Percentiles rank a stretch among this genome's conserved stretches.
phyloP scores from a whole-genome alignment of 53 echinoderm and acorn worm genomes.

The Glandiceps talaboti region DNA sequence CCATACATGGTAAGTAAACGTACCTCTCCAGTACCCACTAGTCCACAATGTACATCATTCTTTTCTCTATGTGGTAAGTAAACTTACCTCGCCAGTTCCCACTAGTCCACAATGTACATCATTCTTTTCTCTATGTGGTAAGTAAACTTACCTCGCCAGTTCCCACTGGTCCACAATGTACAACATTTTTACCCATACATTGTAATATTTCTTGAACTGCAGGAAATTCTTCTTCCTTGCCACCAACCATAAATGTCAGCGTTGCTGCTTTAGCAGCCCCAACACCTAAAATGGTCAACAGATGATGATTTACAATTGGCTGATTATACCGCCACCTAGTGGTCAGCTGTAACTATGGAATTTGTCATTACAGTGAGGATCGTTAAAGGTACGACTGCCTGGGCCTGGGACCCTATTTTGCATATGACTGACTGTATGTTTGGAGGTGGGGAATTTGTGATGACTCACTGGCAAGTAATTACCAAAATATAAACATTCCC shows the following conservation, averaged over 20 bases:
- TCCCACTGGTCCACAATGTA: conserved; percentile 79
- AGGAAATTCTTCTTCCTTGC: conserved; percentile 75
- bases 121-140: conserved; percentile 83
- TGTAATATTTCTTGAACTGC: conserved; percentile 76
- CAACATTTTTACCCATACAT: conserved; percentile 84
- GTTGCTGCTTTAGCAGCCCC: conserved; percentile 78
- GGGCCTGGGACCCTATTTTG: no score
- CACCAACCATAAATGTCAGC: conserved; percentile 98
- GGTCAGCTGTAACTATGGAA: no score
- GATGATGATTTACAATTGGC: no score
- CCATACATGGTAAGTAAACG: conserved; percentile 42
- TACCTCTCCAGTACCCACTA: conserved; percentile 94
- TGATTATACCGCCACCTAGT: no score
- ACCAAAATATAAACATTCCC: no score
- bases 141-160: conserved; percentile 75
- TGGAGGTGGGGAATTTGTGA: no score
- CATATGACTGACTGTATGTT: no score
- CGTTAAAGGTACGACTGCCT: no score
- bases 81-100: conserved; percentile 85
- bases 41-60: conserved; percentile 79
- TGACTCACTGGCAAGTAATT: no score
- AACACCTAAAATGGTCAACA: no score
- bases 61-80: conserved; percentile 62
- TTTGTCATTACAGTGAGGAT: no score
- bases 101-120: conserved; percentile 75